Evolutionary conservation across 2,888 invertebrate species (phyloP).

Genomic region (Trissonchulus sp.): DNA sequence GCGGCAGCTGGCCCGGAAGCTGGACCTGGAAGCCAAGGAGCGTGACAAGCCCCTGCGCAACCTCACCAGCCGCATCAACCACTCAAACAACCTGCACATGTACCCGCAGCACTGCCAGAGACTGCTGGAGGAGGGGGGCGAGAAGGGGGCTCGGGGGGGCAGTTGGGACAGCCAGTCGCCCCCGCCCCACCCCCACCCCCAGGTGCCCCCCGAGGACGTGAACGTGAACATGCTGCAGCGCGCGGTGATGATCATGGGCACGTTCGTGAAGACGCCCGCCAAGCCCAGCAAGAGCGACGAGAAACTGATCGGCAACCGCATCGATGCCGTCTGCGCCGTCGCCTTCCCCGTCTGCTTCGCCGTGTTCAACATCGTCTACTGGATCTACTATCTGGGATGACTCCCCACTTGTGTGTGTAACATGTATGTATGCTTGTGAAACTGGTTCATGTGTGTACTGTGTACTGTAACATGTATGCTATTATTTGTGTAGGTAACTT

Average conservation of each 20-base stretch:
- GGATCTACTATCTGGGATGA: conserved; percentile 18
- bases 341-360: conserved; percentile 17
- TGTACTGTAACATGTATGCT: conserved; percentile 1
- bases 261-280: conserved; percentile 15
- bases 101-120: background rate
- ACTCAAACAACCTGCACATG: background rate
- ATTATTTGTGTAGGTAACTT: too few species aligned
- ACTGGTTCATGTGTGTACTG: background rate
- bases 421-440: too few species aligned
- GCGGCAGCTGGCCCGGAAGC: conserved; percentile 19
- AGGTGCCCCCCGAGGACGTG: background rate
- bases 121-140: too few species aligned
- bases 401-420: too few species aligned
- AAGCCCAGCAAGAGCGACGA: background rate
- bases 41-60: conserved; percentile 23
- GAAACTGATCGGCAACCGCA: conserved; percentile 17
- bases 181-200: background rate
- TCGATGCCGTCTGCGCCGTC: conserved; percentile 25
- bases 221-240: background rate
- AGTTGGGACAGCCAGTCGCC: background rate
- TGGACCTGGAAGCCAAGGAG: conserved; percentile 3
- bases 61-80: background rate
- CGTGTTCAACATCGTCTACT: conserved; percentile 22
- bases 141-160: background rate
- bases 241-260: conserved; percentile 21